Evolutionary conservation across 2,888 invertebrate genomes (phyloP), one percentile per base, ranked within the genome.

Genomic region (Drosophila rellima): DNA sequence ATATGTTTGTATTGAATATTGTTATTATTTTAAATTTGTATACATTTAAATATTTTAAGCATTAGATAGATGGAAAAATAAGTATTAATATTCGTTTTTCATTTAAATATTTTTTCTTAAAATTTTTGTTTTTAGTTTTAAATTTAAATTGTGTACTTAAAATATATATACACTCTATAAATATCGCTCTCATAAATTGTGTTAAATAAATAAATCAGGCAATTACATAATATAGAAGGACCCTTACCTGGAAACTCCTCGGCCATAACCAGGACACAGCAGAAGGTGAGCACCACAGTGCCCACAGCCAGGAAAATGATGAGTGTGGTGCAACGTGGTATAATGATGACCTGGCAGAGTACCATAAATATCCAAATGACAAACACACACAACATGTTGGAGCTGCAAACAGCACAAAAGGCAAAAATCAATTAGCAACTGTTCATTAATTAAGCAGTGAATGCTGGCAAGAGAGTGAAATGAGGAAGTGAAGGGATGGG

Each of bases 331-430:
- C 95, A 95, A 77, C 95, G 94, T 61, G 95, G 96, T 85, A 96
- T 94, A 87, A 97, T 95, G 55, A 96, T 94, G 45, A 94, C 93
- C 92, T 97, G 97, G 71, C 96, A 96, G 54, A 95, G 93, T 2
- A 96, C 95, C 54, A 98, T 96, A 91, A 97, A 97, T 47, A 98
- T 93, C 97, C 98, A 98, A 72, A 98, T 95, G 81, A 98, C 95
- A 91, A 97, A 96, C 88, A 98, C 97, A 93, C 98, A 98, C 90
- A 97, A 94, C 94, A 98, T 96, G 92, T 98, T 98, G 15, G 98
- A 98, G 91, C 92, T 92, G 73, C 10, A 29, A 20, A 20, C 7
- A 8, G 20, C 33, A 45, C 35, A 17, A 52, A 52, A 11, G 47
- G 59, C 59, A 65, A 44, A 85, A 85, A 76, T 65, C 75, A 89